Evolutionary conservation across 2,113 vertebrate genomes (phyloP).

Genomic region (Lagenorhynchus albirostris): DNA sequence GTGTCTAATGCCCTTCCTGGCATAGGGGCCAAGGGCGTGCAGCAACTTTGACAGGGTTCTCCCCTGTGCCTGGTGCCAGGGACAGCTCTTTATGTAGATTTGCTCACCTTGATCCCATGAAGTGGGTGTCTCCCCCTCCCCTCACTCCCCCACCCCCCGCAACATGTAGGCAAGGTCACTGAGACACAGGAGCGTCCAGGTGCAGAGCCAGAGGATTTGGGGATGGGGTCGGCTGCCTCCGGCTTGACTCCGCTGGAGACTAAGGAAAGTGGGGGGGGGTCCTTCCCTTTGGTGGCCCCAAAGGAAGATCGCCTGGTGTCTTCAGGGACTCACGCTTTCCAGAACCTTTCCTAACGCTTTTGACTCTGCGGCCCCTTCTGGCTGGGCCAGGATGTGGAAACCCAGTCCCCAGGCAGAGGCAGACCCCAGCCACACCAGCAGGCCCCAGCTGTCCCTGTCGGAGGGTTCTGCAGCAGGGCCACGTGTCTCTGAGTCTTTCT

Average conservation of each 20-base stretch:
- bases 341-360: not conserved
- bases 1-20: not conserved
- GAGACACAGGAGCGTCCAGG: not conserved
- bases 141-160: rapidly evolving
- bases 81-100: not conserved
- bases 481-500: not conserved
- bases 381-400: not conserved
- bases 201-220: not conserved
- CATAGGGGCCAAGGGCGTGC: rapidly evolving
- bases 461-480: not conserved
- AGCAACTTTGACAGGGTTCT: not conserved
- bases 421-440: not conserved
- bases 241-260: not conserved
- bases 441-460: not conserved
- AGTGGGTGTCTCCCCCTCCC: not conserved
- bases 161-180: not conserved
- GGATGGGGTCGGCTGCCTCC: not conserved
- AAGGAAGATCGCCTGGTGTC: not conserved
- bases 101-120: not conserved
- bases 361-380: not conserved
- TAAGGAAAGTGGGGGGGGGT: not conserved
- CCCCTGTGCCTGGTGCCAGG: not conserved
- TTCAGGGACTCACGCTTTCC: not conserved
- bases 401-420: not conserved
- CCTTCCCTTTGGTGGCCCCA: not conserved